A percentile compares a stretch with the other conserved stretches of the same genome.
Evolutionary conservation across 1,140 invertebrate species (phyloP).

Genomic region (Centruroides sculpturatus): DNA sequence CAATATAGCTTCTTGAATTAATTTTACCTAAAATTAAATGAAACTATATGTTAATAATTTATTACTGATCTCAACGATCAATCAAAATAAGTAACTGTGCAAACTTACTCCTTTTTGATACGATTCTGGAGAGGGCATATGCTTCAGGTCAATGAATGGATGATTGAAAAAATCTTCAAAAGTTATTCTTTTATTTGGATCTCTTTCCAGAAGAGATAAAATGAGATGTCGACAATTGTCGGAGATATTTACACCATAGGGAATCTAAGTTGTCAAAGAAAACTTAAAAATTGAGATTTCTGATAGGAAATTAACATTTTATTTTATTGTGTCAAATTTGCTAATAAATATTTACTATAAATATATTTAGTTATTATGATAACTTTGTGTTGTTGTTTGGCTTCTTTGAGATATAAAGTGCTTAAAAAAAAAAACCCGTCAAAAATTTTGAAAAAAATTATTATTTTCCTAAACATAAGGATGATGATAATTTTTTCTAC

Average conservation of each 20-base stretch:
- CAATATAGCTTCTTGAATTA: slow-evolving; percentile 47
- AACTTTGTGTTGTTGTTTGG: too few relatives aligned
- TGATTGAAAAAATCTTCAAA: slow-evolving; percentile 75
- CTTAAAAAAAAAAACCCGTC: too few relatives aligned
- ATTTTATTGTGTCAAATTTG: too few relatives aligned
- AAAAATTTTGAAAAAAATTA: too few relatives aligned
- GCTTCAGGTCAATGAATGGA: slow-evolving; percentile 66
- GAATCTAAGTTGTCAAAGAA: slow-evolving; percentile 36
- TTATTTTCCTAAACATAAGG: too few relatives aligned
- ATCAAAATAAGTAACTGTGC: neutral
- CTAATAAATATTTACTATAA: too few relatives aligned
- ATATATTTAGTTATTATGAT: too few relatives aligned
- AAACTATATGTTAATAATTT: neutral
- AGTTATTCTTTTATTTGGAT: slow-evolving; percentile 54
- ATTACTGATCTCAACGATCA: neutral
- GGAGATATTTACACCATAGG: slow-evolving; percentile 44
- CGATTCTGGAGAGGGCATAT: slow-evolving; percentile 53
- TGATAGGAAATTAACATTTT: too few relatives aligned
- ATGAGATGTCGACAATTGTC: slow-evolving; percentile 54
- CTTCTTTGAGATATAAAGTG: too few relatives aligned
- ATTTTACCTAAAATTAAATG: slow-evolving; percentile 22
- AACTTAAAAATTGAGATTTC: too few relatives aligned
- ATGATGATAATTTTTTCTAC: too few relatives aligned
- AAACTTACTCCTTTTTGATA: slow-evolving; percentile 47
- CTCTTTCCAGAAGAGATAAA: slow-evolving; percentile 47